Evolutionary conservation across 1,140 invertebrate species (phyloP), one percentile per base, ranked within the genome.

Genomic region (Bilobella aurantiaca): DNA sequence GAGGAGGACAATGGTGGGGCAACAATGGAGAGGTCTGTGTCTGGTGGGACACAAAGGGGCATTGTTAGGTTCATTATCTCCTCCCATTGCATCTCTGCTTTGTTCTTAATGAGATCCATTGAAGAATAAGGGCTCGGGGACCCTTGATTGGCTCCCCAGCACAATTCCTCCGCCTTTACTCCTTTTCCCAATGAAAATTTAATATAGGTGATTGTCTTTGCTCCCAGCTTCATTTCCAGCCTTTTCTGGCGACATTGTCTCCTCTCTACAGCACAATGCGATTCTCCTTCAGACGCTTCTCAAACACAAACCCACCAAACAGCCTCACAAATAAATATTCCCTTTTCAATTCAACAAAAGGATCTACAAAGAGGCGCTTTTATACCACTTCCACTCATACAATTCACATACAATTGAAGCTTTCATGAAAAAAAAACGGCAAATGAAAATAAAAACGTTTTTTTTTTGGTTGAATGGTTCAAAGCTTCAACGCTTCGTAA

Each of bases 71-170:
- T 53, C 12, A 53, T 53, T 53, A 53, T 53, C 49, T 53, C 49
- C 49, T 53, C 49, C 49, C 49, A 16, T 53, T 53, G 5, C 3
- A 14, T 42, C 8, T 18, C 34, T 42, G 14, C 23, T 16, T 53
- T 53, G 49, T 53, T 53, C 49, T 23, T 53, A 53, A 53, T 53
- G 49, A 53, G 49, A 23, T 53, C 49, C 49, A 53, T 53, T 53
- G 49, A 53, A 23, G n/a, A n/a, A 42, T 42, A 42, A n/a, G 49
- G 23, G 8, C 49, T 53, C 21, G 14, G 12, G 14, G 12, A 18
- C 49, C 14, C 25, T 53, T 12, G 49, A 12, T 53, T 23, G 23
- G 14, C 49, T 53, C 49, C 49, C 14, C 18, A 18, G 34, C 34
- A 8, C 18, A 42, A 18, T 12, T 14, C 8, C 49, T 53, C 49